Percentiles rank a stretch among this genome's conserved stretches.
Conservation (phyloP, 1,140 invertebrate species). For the Linepithema humile region DNA sequence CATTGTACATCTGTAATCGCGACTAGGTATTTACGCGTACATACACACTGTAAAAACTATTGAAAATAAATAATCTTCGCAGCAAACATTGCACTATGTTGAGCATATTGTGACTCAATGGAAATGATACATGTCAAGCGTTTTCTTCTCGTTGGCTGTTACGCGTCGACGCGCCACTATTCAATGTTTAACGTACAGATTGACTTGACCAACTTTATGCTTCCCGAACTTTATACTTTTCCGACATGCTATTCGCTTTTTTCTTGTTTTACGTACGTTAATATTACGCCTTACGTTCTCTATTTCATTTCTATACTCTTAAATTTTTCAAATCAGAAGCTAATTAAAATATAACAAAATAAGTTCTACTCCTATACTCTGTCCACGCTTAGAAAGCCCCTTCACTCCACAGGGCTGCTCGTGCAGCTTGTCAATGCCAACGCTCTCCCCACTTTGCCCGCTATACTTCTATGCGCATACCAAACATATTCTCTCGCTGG, state of each 20-base stretch:
- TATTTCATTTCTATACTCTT: too few species aligned
- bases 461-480: too few species aligned
- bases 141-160: neutral
- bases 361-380: too few species aligned
- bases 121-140: constrained; percentile 11
- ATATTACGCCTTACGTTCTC: neutral
- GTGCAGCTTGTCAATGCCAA: too few species aligned
- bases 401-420: too few species aligned
- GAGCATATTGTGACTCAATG: neutral
- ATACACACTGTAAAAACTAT: constrained; percentile 7
- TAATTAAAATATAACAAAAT: too few species aligned
- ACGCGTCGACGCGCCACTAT: too few species aligned
- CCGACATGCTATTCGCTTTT: neutral
- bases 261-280: neutral
- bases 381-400: too few species aligned
- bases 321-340: too few species aligned
- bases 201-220: constrained; percentile 7
- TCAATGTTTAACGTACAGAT: neutral
- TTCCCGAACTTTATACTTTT: neutral
- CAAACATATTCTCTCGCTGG: too few species aligned
- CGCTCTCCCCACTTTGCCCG: too few species aligned
- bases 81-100: constrained; percentile 1
- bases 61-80: neutral
- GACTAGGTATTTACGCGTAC: constrained; percentile 28
- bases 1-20: neutral